Evolutionary conservation across 2,797 vertebrate species (phyloP).

Genomic region (Sebastes aleutianus): DNA sequence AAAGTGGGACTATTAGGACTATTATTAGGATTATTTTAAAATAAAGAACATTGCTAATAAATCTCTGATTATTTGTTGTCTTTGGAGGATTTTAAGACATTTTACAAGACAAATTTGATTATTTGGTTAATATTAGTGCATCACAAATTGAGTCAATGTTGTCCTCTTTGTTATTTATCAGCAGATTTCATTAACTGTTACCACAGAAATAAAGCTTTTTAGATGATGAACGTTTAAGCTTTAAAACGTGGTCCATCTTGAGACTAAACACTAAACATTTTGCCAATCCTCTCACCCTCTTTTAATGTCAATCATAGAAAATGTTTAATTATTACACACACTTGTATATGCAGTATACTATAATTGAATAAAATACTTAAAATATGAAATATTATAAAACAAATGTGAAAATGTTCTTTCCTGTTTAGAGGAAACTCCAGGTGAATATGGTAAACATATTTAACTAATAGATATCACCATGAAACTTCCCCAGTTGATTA

Average conservation of each 20-base stretch:
- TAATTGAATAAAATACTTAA: neutral
- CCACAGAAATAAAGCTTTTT: neutral
- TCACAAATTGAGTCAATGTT: neutral
- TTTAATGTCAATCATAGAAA: neutral
- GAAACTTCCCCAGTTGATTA: neutral
- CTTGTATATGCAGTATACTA: neutral
- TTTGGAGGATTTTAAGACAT: neutral
- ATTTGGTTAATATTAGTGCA: neutral
- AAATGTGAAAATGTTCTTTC: neutral
- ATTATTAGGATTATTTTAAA: no score
- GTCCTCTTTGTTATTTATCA: neutral
- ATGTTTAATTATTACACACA: neutral
- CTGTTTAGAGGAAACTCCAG: fast-evolving
- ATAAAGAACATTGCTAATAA: no score
- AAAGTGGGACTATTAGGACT: no score
- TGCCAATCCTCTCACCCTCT: neutral
- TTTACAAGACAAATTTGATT: neutral
- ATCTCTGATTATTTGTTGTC: neutral
- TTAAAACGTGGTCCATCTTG: neutral
- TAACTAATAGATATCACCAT: neutral
- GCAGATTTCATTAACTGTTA: neutral
- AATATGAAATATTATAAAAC: neutral
- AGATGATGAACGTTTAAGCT: fast-evolving
- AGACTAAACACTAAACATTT: fast-evolving
- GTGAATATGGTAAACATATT: neutral